Conservation (phyloP, 30 jellyfish, hydroid and myxozoan species). For the Pseudorhiza aurosa region DNA sequence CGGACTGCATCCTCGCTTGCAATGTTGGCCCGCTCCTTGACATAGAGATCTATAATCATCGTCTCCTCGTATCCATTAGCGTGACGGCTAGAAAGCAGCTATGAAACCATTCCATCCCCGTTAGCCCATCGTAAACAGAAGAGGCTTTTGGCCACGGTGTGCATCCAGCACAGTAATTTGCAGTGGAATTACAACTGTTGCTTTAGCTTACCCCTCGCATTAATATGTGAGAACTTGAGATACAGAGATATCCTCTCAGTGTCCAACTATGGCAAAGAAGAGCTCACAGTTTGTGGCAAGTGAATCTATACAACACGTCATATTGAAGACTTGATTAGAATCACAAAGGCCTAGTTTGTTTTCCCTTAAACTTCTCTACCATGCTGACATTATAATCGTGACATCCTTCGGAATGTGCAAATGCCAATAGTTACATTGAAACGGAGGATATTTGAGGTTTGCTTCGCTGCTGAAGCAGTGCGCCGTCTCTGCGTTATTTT, state of each 20-base stretch:
- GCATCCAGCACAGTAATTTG: background rate
- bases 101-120: too few species aligned
- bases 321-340: background rate
- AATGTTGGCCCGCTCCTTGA: too few species aligned
- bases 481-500: slow-evolving; percentile 29
- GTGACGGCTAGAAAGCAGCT: too few species aligned
- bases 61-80: too few species aligned
- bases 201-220: background rate
- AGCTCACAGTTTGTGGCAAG: background rate
- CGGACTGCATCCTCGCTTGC: too few species aligned
- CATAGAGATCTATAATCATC: too few species aligned
- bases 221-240: background rate
- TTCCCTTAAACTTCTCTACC: slow-evolving; percentile 31
- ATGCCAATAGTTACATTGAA: slow-evolving; percentile 12
- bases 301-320: background rate
- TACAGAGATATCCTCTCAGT: background rate
- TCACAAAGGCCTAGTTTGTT: slow-evolving; percentile 15
- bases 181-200: slow-evolving; percentile 1
- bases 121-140: too few species aligned
- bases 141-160: too few species aligned
- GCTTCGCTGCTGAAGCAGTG: slow-evolving; percentile 36
- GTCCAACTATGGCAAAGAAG: background rate
- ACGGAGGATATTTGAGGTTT: slow-evolving; percentile 41
- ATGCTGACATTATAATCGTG: slow-evolving; percentile 49
- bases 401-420: slow-evolving; percentile 37